Conservation (phyloP, 1,140 invertebrate species). For the Hypsibius dujardini region DNA sequence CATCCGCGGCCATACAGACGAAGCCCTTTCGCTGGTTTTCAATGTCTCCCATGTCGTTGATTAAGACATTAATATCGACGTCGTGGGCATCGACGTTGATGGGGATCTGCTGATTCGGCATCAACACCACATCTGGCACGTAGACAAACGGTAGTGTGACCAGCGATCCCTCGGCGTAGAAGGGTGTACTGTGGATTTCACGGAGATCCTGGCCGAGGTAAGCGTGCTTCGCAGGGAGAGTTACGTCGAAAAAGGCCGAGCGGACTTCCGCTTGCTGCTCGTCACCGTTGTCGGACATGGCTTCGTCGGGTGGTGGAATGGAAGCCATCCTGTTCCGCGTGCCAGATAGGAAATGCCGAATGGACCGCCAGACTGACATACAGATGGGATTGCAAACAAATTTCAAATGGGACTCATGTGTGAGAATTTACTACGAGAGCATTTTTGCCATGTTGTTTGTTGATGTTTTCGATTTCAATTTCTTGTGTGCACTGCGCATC, state of each 20-base stretch:
- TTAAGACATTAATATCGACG: background rate
- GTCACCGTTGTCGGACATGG: no score
- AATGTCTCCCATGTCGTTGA: background rate
- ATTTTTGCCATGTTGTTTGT: no score
- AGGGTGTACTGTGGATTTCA: background rate
- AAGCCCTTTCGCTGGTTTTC: background rate
- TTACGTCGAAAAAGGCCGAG: background rate
- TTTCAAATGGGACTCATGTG: no score
- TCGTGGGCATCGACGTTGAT: constrained; percentile 8
- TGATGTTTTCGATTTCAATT: no score
- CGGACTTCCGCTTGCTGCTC: no score
- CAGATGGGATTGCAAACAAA: no score
- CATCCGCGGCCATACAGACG: constrained; percentile 10
- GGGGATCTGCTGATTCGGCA: constrained; percentile 12
- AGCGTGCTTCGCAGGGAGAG: background rate
- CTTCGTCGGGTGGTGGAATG: no score
- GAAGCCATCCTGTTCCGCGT: no score
- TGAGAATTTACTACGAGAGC: no score
- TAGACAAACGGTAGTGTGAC: background rate
- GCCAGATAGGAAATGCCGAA: no score
- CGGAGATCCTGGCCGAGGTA: constrained; percentile 1
- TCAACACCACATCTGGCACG: constrained; percentile 1
- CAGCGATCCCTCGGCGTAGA: background rate
- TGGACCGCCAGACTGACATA: no score
- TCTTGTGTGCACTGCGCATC: no score